Evolutionary conservation across 2,113 vertebrate genomes (phyloP).

Genomic region (Daubentonia madagascariensis): DNA sequence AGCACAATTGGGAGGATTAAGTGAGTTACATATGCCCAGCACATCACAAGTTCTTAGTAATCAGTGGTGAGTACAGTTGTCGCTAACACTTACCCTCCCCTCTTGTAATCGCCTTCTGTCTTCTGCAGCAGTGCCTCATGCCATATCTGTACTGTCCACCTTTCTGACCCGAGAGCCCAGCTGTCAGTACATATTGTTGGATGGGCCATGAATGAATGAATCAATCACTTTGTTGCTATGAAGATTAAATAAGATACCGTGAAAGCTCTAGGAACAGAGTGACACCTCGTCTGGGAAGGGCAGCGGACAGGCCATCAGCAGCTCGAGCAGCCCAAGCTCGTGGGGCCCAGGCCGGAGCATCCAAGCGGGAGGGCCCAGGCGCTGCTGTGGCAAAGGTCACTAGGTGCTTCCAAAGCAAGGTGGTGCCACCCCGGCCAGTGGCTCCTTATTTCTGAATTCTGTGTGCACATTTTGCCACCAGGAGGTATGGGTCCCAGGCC

Average conservation of each 20-base stretch:
- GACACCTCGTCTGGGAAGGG: not conserved
- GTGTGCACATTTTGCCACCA: not conserved
- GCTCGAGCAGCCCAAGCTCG: not conserved
- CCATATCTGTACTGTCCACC: rapidly evolving
- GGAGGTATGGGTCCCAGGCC: not conserved
- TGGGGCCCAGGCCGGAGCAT: not conserved
- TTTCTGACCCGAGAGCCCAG: not conserved
- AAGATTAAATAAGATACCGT: not conserved
- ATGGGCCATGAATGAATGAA: not conserved
- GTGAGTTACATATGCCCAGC: not conserved
- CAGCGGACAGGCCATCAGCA: rapidly evolving
- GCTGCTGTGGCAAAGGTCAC: not conserved
- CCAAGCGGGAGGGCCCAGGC: not conserved
- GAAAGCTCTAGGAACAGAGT: not conserved
- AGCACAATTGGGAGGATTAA: not conserved
- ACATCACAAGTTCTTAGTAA: not conserved
- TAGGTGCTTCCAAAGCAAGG: not conserved
- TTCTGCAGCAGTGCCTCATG: not conserved
- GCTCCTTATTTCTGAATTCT: not conserved
- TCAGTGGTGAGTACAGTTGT: not conserved
- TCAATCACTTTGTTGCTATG: not conserved
- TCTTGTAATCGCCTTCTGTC: not conserved
- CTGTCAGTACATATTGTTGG: not conserved
- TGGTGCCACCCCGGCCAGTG: rapidly evolving
- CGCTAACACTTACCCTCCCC: not conserved